Base-by-base conservation (phyloP, 1,140 invertebrate species). In the Metopolophium dirhodum region DNA sequence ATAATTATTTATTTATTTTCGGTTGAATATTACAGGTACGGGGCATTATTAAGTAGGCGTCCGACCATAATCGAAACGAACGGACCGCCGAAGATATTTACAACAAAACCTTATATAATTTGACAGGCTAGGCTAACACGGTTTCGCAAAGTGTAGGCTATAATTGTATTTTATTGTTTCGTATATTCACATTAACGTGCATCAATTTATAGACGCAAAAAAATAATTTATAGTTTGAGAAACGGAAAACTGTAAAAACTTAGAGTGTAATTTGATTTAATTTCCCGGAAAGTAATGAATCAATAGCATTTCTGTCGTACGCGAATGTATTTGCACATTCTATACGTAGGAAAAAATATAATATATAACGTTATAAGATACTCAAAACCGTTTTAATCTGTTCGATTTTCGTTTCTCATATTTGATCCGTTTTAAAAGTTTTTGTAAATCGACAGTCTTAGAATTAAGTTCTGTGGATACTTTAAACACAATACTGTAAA, bases 151-250 rank as follows among this genome's bases (percentile, higher is more conserved):
- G 45, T 45, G 30, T 47, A 47, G 14, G 30, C 7, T n/a, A 86
- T 86, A 47, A 86, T 47, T 86, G 45, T 86, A 86, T 86, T 86
- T 86, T 86, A 86, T 86, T 14, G 23, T 86, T 86, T 86, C 14
- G 3, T n/a, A 3, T 30, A 23, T 86, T 47, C 45, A 14, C 26
- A 47, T 45, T 47, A 41, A 86, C 85, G 45, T 30, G 11, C 47
- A 47, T 49, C 41, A 47, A 86, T 86, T 86, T 86, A 49, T 47
- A 47, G 23, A 86, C 14, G 30, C n/a, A 86, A n/a, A 83, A 47
- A 77, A n/a, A 77, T 47, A 86, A 47, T 47, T 45, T 41, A 47
- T 86, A n/a, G 45, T 1, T 77, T 4, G 4, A 47, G 11, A 41
- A 86, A 86, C 7, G 41, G 18, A n/a, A 86, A 45, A 86, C 11